These are phyloP conservation scores for Pipa parva DNA, from an alignment of 2,113 vertebrate genomes.

Conservation along the genomic window DNA sequence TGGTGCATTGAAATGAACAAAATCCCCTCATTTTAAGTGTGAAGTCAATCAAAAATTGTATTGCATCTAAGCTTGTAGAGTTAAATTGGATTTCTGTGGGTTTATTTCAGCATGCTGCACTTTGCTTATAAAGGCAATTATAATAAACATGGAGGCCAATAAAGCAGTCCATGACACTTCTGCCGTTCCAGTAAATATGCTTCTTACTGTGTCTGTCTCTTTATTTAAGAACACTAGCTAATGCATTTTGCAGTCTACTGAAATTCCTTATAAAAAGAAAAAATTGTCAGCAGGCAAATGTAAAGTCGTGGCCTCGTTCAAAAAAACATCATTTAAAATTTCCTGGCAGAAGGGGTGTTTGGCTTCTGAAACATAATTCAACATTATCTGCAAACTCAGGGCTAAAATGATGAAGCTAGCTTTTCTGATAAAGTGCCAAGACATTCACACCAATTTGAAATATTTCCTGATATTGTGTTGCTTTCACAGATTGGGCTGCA, in stretches of 20 bases:
- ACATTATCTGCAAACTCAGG: constrained; percentile 46
- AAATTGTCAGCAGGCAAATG: constrained; percentile 45
- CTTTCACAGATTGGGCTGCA: too few relatives aligned
- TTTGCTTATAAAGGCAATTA: background rate
- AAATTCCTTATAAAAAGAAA: background rate
- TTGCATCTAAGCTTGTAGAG: constrained; percentile 1
- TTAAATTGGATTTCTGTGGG: constrained; percentile 1
- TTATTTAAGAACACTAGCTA: background rate
- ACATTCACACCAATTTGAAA: background rate
- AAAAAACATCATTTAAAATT: constrained; percentile 52
- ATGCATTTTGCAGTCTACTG: background rate
- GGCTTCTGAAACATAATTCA: constrained; percentile 54
- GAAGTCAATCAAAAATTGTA: constrained; percentile 1
- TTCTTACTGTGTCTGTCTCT: background rate
- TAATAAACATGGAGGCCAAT: constrained; percentile 11
- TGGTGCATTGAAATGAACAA: constrained; percentile 7
- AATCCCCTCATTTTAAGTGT: constrained; percentile 12
- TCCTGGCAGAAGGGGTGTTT: constrained; percentile 54
- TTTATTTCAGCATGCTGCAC: background rate
- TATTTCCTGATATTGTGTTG: too few relatives aligned
- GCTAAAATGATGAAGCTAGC: constrained; percentile 46
- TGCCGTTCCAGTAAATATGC: background rate
- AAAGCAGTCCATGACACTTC: background rate
- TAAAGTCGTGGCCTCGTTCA: constrained; percentile 44
- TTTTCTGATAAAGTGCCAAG: constrained; percentile 31